Evolutionary conservation across 2,797 vertebrate species (phyloP), one percentile per base, ranked within the genome.

Genomic region (Margarornis squamiger): DNA sequence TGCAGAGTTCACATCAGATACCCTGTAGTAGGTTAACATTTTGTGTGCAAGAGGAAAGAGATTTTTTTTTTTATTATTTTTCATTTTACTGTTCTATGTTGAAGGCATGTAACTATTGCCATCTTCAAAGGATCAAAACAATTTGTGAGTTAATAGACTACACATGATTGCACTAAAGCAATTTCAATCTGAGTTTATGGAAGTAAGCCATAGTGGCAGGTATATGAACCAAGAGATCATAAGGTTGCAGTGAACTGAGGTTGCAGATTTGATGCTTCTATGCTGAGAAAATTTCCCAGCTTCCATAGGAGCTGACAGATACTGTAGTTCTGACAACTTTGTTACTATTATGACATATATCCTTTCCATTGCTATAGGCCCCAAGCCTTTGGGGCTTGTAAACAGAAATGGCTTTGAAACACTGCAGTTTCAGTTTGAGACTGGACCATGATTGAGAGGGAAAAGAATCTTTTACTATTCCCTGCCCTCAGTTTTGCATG

Each of bases 141-240:
- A 90, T 97, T 88, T 96, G 71, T 95, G 86, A 96, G 76, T 96
- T 97, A 97, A 97, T 94, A 97, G 88, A 73, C 80, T 88, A 88
- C 85, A 88, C 49, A 94, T 92, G 67, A 97, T 95, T 92, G 76
- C 51, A 73, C 84, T 95, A 89, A 96, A 96, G 78, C 86, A 93
- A 96, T 96, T 96, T 96, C 86, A 95, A 59, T 88, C 93, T 92
- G 80, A 95, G 93, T 93, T 93, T 92, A 94, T 83, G 86, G 57
- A 86, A 93, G 73, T 88, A 96, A 96, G 72, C 71, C 8, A 36
- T 59, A 88, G 85, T 92, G 89, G 78, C 70, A 96, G 87, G 34
- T 97, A 96, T 97, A 97, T 89, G 88, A 97, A 95, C 81, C 75
- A 93, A 90, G 89, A 90, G 88, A 93, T 92, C 95, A 91, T 87